Evolutionary conservation across 2,113 vertebrate genomes (phyloP), one percentile per base, ranked within the genome.

Genomic region (Grammomys dolichurus): DNA sequence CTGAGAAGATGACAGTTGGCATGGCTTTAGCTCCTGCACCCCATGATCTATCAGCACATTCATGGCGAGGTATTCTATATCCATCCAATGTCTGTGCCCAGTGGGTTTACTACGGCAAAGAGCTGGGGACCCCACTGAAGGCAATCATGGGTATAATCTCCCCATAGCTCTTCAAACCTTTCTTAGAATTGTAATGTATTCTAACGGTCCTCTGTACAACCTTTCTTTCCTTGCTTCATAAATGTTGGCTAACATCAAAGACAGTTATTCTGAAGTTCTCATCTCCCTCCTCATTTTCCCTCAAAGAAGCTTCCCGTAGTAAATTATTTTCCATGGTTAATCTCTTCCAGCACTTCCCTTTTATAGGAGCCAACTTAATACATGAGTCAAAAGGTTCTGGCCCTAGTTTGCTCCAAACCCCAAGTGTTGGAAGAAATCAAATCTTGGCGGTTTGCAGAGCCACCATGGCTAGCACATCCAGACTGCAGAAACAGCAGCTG

Each of bases 291-390:
- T 26, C 46, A 4, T 36, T 48, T 87, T 73, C 58, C 70, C 28
- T 75, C 80, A 85, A 31, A 88, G 28, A 65, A 46, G 7, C 54
- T 58, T 72, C 19, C 54, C 20, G 26, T 31, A 65, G 46, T 51
- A 90, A 72, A 75, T 80, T n/a, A 46, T 75, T 75, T 84, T 58
- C 20, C 20, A 28, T 22, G 58, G 19, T 13, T 40, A 33, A 94
- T 90, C 16, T 96, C 69, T 97, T 81, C 87, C 31, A 70, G 48
- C 1, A 17, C 80, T 85, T n/a, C 20, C 73, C 95, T 82, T 78
- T 93, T 60, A 20, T 70, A 94, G n/a, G 56, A 91, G 22, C 14
- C 58, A 96, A 56, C 60, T 91, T 67, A 86, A 91, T 13, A 87
- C 10, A 84, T 19, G 85, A 77, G 48, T n/a, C 58, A 77, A 85